Evolutionary conservation across 2,888 invertebrate species (phyloP).

Genomic region (Labia minor): DNA sequence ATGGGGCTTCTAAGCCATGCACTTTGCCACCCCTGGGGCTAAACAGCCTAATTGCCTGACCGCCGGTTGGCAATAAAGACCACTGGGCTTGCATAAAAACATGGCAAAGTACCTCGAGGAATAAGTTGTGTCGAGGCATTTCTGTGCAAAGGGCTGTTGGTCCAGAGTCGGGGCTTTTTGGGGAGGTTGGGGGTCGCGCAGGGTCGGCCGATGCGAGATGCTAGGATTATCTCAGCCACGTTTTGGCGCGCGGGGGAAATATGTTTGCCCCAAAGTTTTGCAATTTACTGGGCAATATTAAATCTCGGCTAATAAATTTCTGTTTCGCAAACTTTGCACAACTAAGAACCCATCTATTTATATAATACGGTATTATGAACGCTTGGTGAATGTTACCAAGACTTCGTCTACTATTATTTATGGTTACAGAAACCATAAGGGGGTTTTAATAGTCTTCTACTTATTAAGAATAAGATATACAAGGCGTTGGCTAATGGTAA

Average conservation of each 20-base stretch:
- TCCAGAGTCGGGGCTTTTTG: too few species aligned
- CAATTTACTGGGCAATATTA: slow-evolving; percentile 13
- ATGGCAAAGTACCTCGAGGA: slow-evolving; percentile 13
- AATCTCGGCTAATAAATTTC: slow-evolving; percentile 13
- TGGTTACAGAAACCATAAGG: slow-evolving; percentile 13
- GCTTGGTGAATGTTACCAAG: slow-evolving; percentile 13
- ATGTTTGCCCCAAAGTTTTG: slow-evolving; percentile 13
- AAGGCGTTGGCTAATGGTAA: background rate
- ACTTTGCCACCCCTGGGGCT: slow-evolving; percentile 4
- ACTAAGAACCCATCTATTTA: slow-evolving; percentile 13
- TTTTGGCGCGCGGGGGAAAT: slow-evolving; percentile 13
- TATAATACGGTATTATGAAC: slow-evolving; percentile 13
- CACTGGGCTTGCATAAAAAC: slow-evolving; percentile 13
- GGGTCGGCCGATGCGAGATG: background rate
- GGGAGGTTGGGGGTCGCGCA: background rate
- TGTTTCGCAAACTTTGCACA: slow-evolving; percentile 13
- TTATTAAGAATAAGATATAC: slow-evolving; percentile 8
- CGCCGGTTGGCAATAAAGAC: slow-evolving; percentile 13
- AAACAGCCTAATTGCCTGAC: slow-evolving; percentile 13
- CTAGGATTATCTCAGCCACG: slow-evolving; percentile 13
- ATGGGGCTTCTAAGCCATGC: slow-evolving; percentile 13
- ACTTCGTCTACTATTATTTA: slow-evolving; percentile 13
- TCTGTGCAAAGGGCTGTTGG: slow-evolving; percentile 4
- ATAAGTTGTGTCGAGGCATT: background rate
- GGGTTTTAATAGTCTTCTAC: slow-evolving; percentile 6